Evolutionary conservation across 2,888 invertebrate genomes (phyloP).

Genomic region (Rhamnusium bicolor): DNA sequence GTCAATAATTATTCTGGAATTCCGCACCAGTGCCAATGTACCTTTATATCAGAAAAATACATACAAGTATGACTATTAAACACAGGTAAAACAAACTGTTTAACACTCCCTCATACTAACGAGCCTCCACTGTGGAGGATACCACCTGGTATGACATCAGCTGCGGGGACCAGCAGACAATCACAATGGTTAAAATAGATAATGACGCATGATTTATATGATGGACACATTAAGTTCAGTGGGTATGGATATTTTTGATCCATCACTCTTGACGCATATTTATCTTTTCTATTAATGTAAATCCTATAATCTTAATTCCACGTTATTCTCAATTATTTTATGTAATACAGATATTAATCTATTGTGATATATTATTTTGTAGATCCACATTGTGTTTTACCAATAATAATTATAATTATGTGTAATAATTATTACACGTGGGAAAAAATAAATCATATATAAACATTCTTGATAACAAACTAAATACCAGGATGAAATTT

Average conservation of each 20-base stretch:
- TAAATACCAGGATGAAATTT: too few relatives aligned
- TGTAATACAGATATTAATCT: constrained; percentile 1
- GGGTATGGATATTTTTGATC: not conserved
- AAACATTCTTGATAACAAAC: too few relatives aligned
- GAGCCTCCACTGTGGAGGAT: constrained; percentile 23
- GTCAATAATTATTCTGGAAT: too few relatives aligned
- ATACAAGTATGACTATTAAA: too few relatives aligned
- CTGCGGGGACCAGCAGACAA: constrained; percentile 6
- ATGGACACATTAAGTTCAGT: not conserved
- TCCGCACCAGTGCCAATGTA: too few relatives aligned
- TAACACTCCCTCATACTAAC: not conserved
- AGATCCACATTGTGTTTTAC: not conserved
- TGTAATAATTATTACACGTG: not conserved
- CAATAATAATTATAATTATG: not conserved
- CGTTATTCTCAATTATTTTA: not conserved
- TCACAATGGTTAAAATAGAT: constrained; percentile 29
- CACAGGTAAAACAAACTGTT: too few relatives aligned
- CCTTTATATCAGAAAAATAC: too few relatives aligned
- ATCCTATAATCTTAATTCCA: not conserved
- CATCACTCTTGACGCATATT: not conserved
- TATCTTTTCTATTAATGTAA: not conserved
- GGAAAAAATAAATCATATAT: not conserved
- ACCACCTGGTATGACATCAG: constrained; percentile 37
- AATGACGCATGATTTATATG: constrained; percentile 10
- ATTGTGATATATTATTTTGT: not conserved